phyloP scores from a whole-genome alignment of 2,113 vertebrate genomes.

The Rattus norvegicus region DNA sequence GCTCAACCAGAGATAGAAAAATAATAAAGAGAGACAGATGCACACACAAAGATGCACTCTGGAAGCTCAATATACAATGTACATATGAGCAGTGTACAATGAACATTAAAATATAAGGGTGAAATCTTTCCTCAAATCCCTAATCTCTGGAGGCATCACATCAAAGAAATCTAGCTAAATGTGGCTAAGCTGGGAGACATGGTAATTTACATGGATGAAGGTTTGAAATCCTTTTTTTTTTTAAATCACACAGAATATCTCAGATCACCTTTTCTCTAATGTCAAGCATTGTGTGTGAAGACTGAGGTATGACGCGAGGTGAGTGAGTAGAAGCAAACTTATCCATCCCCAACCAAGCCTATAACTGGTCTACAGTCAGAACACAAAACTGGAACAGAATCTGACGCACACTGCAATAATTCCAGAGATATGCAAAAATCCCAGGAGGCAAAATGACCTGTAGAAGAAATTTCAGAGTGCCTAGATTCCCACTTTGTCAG shows the following conservation, averaged over 20 bases:
- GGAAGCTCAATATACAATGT: background rate
- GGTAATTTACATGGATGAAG: background rate
- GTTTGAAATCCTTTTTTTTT: background rate
- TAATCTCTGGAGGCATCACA: background rate
- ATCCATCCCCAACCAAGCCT: background rate
- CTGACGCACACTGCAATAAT: background rate
- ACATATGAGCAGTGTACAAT: background rate
- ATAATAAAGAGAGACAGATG: background rate
- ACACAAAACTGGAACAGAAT: background rate
- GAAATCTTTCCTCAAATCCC: background rate
- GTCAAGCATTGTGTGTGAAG: background rate
- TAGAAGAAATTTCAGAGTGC: background rate
- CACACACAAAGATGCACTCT: conserved; percentile 18
- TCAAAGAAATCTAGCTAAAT: background rate
- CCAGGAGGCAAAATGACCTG: background rate
- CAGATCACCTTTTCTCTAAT: background rate
- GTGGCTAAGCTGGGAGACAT: background rate
- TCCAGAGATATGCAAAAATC: background rate
- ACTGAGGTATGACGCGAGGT: background rate
- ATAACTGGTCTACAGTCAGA: background rate
- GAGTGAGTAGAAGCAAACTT: background rate
- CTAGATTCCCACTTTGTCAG: background rate
- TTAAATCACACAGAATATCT: background rate
- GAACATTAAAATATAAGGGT: background rate
- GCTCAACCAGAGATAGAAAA: conserved; percentile 44